A percentile compares a stretch with the other conserved stretches of the same genome.
phyloP scores from a whole-genome alignment of 2,113 vertebrate genomes.

The Anguilla japonica region DNA sequence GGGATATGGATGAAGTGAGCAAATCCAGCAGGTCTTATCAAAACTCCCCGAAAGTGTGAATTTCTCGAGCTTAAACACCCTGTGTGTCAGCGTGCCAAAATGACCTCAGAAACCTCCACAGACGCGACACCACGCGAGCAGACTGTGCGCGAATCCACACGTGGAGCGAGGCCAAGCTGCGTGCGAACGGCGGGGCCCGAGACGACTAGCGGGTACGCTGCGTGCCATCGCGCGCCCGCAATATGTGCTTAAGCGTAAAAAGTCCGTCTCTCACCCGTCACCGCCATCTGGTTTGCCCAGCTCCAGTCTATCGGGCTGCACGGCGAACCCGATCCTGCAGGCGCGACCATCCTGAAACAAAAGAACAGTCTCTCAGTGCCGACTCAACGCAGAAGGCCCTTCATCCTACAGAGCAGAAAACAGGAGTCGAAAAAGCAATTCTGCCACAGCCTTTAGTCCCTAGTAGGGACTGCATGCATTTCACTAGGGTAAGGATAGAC shows the following conservation, averaged over 20 bases:
- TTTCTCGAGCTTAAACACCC: neutral
- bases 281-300: constrained; percentile 96
- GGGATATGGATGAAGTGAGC: neutral
- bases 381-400: neutral
- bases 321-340: constrained; percentile 97
- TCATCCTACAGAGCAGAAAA: neutral
- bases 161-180: neutral
- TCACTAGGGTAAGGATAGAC: neutral
- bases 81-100: too few relatives aligned
- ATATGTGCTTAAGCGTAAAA: neutral
- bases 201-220: neutral
- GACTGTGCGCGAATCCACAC: neutral
- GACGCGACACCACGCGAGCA: neutral
- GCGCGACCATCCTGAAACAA: constrained; percentile 90
- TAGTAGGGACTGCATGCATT: neutral
- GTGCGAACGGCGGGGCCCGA: neutral
- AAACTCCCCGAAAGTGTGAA: neutral
- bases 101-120: neutral
- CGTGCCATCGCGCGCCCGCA: neutral
- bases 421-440: neutral
- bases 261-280: constrained; percentile 85
- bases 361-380: constrained; percentile 34
- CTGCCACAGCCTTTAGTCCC: neutral
- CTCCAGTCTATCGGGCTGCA: constrained; percentile 97
- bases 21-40: neutral